Evolutionary conservation across 2,797 vertebrate species (phyloP), one percentile per base, ranked within the genome.

Genomic region (Pristis pectinata): DNA sequence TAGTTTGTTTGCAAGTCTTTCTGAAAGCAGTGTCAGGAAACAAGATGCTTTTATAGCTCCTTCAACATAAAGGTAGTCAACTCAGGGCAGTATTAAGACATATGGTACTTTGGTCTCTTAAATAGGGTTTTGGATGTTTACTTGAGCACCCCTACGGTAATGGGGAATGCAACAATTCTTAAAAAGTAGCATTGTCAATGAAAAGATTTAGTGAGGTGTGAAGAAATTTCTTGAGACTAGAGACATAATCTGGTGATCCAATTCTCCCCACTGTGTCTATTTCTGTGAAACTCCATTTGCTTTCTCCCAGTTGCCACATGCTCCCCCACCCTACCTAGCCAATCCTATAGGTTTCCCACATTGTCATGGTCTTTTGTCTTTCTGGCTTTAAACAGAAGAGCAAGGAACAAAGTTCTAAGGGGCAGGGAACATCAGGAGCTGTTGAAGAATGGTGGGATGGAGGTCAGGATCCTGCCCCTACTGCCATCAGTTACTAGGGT

Each of bases 181-280:
- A 97, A 97, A 97, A 98, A 97, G 97, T 97, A 97, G 97, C 97
- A 97, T 97, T 97, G 96, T 97, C 96, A 95, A 59, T 98, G 97
- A 97, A 97, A 97, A 98, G 97, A 97, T 97, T 97, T 98, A 97
- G 97, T 97, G 97, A 97, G 97, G 97, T 97, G 97, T 97, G 97
- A 97, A 98, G 97, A 97, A 97, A 97, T 98, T 97, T 97, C 97
- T 97, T 97, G 97, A 98, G 97, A 96, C 97, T 96, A 97, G 97
- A 97, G 97, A 97, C 97, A 97, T 97, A 97, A 97, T 97, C 97
- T 97, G 97, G 97, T 97, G 97, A 97, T 97, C 97, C 97, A 97
- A 97, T 97, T 97, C 97, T 97, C 97, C 97, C 97, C 96, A 97
- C 97, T 97, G 97, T 97, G 97, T 97, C 97, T 96, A 97, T 97